phyloP scores from a whole-genome alignment of 2,797 vertebrate species.

The Gymnopithys bicolor region DNA sequence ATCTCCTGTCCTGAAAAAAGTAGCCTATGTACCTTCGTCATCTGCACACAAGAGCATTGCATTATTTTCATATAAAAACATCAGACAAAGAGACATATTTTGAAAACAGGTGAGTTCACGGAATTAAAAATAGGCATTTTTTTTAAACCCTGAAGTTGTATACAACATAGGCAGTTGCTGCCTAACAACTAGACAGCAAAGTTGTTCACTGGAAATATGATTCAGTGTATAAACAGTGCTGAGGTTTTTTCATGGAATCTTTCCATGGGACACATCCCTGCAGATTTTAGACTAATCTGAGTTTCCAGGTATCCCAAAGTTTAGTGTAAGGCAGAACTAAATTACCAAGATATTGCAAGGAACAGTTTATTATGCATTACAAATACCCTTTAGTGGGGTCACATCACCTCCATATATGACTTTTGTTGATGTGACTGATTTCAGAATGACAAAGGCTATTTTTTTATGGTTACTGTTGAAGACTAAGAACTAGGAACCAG shows the following conservation, averaged over 20 bases:
- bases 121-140: background rate
- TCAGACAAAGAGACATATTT: background rate
- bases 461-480: background rate
- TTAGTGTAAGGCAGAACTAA: background rate
- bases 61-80: background rate
- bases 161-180: background rate
- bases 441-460: background rate
- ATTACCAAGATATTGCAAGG: background rate
- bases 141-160: background rate
- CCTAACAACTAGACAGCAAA: background rate
- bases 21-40: background rate
- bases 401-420: background rate
- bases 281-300: background rate
- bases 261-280: background rate
- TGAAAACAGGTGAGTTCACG: background rate
- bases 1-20: background rate
- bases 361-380: background rate
- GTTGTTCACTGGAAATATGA: background rate
- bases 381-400: background rate
- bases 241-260: background rate
- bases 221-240: background rate
- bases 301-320: background rate
- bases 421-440: background rate
- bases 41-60: background rate
- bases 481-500: background rate